A percentile compares a stretch with the other conserved stretches of the same genome.
Conservation (phyloP, 2,888 invertebrate species). For the Spicauda simplicius region DNA sequence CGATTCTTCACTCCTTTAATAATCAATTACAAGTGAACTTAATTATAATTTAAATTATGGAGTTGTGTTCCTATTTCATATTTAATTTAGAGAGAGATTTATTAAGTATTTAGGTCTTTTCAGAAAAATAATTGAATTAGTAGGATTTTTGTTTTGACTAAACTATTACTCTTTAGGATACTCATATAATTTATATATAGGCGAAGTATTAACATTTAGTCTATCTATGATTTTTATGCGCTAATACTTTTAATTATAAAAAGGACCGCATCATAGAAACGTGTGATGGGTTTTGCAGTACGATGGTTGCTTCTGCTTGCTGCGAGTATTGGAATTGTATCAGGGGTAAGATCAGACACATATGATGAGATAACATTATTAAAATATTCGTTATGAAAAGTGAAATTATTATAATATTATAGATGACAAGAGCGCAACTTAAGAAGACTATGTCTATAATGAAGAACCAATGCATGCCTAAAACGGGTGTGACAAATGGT, state of each 20-base stretch:
- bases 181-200: no score
- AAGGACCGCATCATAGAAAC: background rate
- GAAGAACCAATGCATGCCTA: conserved; percentile 86
- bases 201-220: no score
- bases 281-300: background rate
- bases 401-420: background rate
- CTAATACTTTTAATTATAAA: no score
- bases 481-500: conserved; percentile 83
- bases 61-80: no score
- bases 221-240: no score
- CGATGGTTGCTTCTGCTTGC: conserved; percentile 18
- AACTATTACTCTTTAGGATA: no score
- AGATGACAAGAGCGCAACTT: conserved; percentile 83
- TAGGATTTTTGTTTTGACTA: no score
- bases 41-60: background rate
- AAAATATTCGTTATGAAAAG: no score
- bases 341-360: conserved; percentile 20
- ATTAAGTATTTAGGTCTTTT: no score
- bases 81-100: no score
- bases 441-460: conserved; percentile 84
- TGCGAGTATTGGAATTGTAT: conserved; percentile 7
- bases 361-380: no score
- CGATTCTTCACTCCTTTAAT: background rate
- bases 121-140: no score
- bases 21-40: background rate